A percentile compares a stretch with the other conserved stretches of the same genome.
Evolutionary conservation across 2,113 vertebrate species (phyloP).

Genomic region (Otocyon megalotis): DNA sequence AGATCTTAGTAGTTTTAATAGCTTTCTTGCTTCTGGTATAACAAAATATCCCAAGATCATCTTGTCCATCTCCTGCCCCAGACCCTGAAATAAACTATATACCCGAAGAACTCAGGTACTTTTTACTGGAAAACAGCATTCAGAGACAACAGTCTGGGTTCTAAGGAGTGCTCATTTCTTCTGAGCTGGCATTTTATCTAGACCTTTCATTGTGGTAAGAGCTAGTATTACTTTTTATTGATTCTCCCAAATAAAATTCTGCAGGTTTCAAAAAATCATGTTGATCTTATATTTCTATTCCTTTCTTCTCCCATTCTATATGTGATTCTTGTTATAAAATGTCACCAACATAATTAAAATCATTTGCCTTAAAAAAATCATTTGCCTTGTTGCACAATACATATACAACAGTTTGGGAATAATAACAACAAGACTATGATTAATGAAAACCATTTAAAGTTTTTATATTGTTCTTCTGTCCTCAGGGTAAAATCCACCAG

Average conservation of each 20-base stretch:
- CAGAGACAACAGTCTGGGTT: background rate
- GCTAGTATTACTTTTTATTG: background rate
- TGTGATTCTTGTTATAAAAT: background rate
- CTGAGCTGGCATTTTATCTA: background rate
- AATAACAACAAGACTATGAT: background rate
- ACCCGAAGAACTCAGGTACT: background rate
- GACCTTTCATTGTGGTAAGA: background rate
- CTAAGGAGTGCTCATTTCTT: background rate
- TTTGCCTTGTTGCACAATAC: background rate
- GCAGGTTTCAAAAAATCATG: background rate
- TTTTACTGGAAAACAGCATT: background rate
- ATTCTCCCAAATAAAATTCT: background rate
- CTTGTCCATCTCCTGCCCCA: background rate
- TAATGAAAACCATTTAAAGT: background rate
- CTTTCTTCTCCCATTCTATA: background rate
- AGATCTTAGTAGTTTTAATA: background rate
- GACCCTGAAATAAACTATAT: background rate
- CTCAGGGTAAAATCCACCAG: background rate
- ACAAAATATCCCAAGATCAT: background rate
- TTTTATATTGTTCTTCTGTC: background rate
- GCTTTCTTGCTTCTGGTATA: background rate
- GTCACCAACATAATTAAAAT: conserved; percentile 3
- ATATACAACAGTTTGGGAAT: background rate
- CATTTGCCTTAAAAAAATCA: conserved; percentile 26
- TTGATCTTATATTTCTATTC: background rate